Base-by-base conservation (phyloP, 2,888 invertebrate genomes). In the Clistopyga incitator region DNA sequence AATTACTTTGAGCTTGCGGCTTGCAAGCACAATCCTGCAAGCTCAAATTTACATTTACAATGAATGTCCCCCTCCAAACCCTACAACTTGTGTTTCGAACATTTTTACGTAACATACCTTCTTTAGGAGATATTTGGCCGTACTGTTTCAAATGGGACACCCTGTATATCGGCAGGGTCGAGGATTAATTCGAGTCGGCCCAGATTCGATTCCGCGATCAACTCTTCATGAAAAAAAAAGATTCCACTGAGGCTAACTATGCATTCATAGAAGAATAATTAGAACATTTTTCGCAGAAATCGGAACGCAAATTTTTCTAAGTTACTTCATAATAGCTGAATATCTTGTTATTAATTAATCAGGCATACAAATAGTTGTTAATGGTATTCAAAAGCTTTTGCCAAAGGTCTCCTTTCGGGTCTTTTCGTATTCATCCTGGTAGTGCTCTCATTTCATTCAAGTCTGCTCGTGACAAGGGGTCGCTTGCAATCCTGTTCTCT, bases 141-240 rank as follows among this genome's bases (percentile, higher is more conserved):
- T n/a, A n/a, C n/a, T n/a, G n/a, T n/a, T n/a, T n/a, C n/a, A n/a
- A n/a, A n/a, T n/a, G n/a, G n/a, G n/a, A n/a, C n/a, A 15, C 20
- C 18, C 11, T 34, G 10, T 38, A 61, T 18, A 61, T 18, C 38
- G n/a, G 76, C 56, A 59, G 64, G 20, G 20, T 42, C 25, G 75
- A 59, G 75, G 67, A 83, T 79, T 79, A 61, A 76, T 79, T 76
- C 59, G 15, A 76, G 42, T n/a, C 42, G 79, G 76, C 79, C 82
- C 29, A 76, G 42, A 76, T 79, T 79, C 54, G 42, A 45, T 65
- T 61, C 47, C 42, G 25, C n/a, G 23, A 76, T 52, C 29, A 54
- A 67, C 72, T 34, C 65, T 34, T 61, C 42, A 54, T 61, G 38
- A 6, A 45, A 59, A 23, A 52, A 45, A 52, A 13, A 13, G 3